Base-by-base conservation (phyloP, 2,888 invertebrate species). In the Meiosimyza platycephala region DNA sequence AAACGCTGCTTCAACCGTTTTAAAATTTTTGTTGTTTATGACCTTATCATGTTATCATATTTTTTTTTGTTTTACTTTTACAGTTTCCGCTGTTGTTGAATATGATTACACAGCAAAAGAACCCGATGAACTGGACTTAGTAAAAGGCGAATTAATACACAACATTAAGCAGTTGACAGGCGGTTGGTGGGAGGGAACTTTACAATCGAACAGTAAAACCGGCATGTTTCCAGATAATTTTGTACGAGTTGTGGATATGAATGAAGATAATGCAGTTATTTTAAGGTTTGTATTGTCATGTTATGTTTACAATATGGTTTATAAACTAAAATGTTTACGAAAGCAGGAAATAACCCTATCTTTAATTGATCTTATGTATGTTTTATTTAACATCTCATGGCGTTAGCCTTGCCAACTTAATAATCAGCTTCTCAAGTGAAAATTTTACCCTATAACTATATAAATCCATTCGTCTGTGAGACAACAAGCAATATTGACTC, bases 141-240 rank as follows among this genome's bases (percentile, higher is more conserved):
- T 91, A 78, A 93, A 93, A 81, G 96, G 96, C 72, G 95, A 96
- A 87, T 89, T 95, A 76, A 92, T 97, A 80, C 92, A 91, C 77
- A 93, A 94, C 83, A 94, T 96, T 69, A 91, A 92, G 81, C 90
- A 92, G 79, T 90, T 93, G 81, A 90, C 92, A 47, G 95, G 94
- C 72, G 96, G 96, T 75, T 97, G 97, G 96, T 96, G 94, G 94
- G 92, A 94, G 86, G 97, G 97, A n/a, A 93, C 93, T 74, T 88
- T 96, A 71, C 89, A 90, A 79, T 75, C 83, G 68, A 89, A 89
- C 74, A 95, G 95, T 74, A 92, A 92, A 82, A 91, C 91, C 75
- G 97, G 97, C 81, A 92, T 97, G 91, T 97, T 97, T 88, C 97
- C 97, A 4, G 96, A 97, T 86, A 97, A 96, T 88, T 97, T 96